Conservation (phyloP, 2,888 invertebrate genomes). For the Sylvicola cinctus region DNA sequence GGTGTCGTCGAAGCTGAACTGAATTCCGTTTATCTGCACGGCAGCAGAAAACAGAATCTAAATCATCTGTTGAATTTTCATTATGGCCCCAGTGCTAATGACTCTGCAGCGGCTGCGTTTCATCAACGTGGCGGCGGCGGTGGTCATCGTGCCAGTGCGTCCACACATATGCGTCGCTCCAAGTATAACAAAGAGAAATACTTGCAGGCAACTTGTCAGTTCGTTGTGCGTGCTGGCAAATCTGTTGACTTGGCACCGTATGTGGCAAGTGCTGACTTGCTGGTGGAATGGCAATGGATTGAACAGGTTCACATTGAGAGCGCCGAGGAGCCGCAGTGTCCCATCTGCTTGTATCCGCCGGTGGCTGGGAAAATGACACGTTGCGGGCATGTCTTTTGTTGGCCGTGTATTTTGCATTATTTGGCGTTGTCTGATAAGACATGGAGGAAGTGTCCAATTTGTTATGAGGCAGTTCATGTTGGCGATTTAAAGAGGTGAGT, state of each 20-base stretch:
- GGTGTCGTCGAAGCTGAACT: conserved; percentile 38
- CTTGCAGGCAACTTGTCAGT: conserved; percentile 90
- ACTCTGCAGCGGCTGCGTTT: conserved; percentile 13
- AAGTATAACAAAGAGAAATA: conserved; percentile 87
- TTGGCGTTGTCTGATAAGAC: conserved; percentile 65
- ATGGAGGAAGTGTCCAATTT: conserved; percentile 80
- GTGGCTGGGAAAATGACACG: conserved; percentile 77
- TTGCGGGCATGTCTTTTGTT: conserved; percentile 93
- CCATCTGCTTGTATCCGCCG: conserved; percentile 78
- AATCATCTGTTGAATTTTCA: conserved; percentile 88
- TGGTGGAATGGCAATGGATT: conserved; percentile 80
- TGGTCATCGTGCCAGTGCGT: too few species aligned
- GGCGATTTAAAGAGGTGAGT: conserved; percentile 61
- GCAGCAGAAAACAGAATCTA: conserved; percentile 80
- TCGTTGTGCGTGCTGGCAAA: conserved; percentile 50
- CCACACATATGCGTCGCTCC: conserved; percentile 2
- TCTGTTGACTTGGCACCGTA: conserved; percentile 61
- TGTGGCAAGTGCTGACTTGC: conserved; percentile 62
- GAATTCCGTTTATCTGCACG: conserved; percentile 63
- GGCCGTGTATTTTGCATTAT: conserved; percentile 88
- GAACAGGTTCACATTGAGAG: conserved; percentile 70
- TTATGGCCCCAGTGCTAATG: conserved; percentile 39
- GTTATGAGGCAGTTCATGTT: conserved; percentile 60
- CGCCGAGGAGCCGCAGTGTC: conserved; percentile 53
- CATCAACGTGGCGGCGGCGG: conserved; percentile 8